phyloP scores from a whole-genome alignment of 2,113 vertebrate genomes.

The Tapirus terrestris region DNA sequence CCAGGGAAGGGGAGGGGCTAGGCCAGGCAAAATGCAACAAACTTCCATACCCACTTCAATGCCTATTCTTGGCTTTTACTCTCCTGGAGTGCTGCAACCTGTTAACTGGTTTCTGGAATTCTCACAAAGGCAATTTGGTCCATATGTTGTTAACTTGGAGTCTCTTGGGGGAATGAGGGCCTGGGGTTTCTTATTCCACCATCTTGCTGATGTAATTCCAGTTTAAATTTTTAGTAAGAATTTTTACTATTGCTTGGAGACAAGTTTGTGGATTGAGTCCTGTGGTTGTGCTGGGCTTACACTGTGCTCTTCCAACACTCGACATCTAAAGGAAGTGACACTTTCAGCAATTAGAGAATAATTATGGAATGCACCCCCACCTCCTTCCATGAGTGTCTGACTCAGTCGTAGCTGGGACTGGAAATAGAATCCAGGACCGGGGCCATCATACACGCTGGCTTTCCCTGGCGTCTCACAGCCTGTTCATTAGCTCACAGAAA shows the following conservation, averaged over 20 bases:
- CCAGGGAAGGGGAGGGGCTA: background rate
- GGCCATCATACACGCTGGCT: background rate
- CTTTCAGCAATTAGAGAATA: background rate
- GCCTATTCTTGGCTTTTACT: background rate
- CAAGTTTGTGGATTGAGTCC: background rate
- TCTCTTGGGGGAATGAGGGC: background rate
- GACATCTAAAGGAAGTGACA: background rate
- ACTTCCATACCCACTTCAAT: background rate
- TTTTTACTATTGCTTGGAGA: background rate
- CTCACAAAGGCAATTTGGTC: background rate
- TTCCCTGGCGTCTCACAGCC: no score
- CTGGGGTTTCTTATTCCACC: background rate
- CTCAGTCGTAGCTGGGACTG: background rate
- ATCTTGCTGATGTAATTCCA: background rate
- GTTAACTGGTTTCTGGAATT: background rate
- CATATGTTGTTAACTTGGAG: background rate
- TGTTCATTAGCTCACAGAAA: background rate
- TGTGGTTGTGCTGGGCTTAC: background rate
- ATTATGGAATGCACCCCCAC: background rate
- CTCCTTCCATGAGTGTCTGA: background rate
- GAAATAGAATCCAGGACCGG: background rate
- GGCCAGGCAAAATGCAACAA: background rate
- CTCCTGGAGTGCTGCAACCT: background rate
- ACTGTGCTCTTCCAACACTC: background rate
- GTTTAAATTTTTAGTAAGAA: slow-evolving; percentile 32